A percentile compares a stretch with the other conserved stretches of the same genome.
Evolutionary conservation across 1,140 invertebrate species (phyloP).

Genomic region (Danaus melanippus): DNA sequence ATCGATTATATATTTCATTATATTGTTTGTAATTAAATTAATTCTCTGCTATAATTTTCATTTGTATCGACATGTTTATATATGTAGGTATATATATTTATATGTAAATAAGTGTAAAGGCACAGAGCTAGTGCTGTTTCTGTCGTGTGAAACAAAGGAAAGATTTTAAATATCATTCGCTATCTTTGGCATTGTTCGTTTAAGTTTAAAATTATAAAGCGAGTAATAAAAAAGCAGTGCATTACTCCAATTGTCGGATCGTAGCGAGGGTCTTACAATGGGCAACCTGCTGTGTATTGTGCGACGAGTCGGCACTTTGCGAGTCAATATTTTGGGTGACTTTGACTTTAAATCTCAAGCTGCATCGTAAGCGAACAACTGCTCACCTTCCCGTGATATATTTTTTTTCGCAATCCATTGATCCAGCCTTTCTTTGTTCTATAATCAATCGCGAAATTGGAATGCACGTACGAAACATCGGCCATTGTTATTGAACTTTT

Average conservation of each 20-base stretch:
- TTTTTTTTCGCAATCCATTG: constrained; percentile 39
- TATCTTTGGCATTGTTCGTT: constrained; percentile 30
- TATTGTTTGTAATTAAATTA: constrained; percentile 9
- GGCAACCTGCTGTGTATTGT: constrained; percentile 64
- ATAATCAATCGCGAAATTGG: constrained; percentile 35
- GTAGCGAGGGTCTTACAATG: constrained; percentile 48
- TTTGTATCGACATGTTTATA: too few relatives aligned
- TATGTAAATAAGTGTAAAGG: neutral
- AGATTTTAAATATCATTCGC: constrained; percentile 5
- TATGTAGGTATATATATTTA: neutral
- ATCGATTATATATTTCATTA: constrained; percentile 35
- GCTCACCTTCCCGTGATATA: constrained; percentile 35
- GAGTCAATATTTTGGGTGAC: constrained; percentile 69
- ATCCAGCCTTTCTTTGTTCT: constrained; percentile 47
- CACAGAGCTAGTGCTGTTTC: neutral
- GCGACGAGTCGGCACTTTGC: constrained; percentile 57
- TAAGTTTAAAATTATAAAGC: constrained; percentile 41
- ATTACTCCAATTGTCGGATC: constrained; percentile 54
- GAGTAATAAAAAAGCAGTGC: constrained; percentile 57
- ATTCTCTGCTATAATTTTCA: neutral
- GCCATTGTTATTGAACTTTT: constrained; percentile 10
- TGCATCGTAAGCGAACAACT: constrained; percentile 57
- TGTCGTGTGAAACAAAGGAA: neutral
- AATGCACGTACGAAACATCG: constrained; percentile 14
- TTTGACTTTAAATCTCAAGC: constrained; percentile 39